Evolutionary conservation across 2,113 vertebrate genomes (phyloP).

Genomic region (Cyrtonyx montezumae): DNA sequence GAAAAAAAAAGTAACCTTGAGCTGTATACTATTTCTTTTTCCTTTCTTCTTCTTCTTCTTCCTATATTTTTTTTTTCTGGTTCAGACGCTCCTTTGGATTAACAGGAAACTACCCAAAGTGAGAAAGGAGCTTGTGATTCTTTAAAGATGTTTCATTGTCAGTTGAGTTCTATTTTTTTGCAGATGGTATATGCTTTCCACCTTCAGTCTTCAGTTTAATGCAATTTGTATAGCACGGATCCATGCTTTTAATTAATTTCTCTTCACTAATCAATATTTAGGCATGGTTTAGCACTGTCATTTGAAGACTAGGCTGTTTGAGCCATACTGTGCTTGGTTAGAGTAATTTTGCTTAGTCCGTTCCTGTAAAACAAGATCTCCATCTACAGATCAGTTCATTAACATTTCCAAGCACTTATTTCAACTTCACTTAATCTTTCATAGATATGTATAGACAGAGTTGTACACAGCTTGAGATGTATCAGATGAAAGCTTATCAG

Average conservation of each 20-base stretch:
- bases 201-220: constrained; percentile 24
- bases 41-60: neutral
- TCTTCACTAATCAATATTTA: constrained; percentile 71
- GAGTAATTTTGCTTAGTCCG: neutral
- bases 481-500: neutral
- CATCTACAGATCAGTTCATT: neutral
- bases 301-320: constrained; percentile 64
- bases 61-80: neutral
- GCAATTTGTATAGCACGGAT: constrained; percentile 19
- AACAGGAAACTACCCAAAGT: neutral
- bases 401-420: neutral
- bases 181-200: neutral
- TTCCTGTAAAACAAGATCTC: neutral
- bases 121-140: neutral
- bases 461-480: neutral
- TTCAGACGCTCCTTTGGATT: neutral
- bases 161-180: neutral
- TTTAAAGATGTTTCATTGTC: neutral
- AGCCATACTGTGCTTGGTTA: constrained; percentile 25
- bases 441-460: neutral
- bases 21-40: neutral
- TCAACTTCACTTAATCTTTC: neutral
- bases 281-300: constrained; percentile 55
- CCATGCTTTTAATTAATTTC: constrained; percentile 78
- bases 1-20: neutral